phyloP scores from a whole-genome alignment of 2,113 vertebrate species.

The Syrrhaptes paradoxus region DNA sequence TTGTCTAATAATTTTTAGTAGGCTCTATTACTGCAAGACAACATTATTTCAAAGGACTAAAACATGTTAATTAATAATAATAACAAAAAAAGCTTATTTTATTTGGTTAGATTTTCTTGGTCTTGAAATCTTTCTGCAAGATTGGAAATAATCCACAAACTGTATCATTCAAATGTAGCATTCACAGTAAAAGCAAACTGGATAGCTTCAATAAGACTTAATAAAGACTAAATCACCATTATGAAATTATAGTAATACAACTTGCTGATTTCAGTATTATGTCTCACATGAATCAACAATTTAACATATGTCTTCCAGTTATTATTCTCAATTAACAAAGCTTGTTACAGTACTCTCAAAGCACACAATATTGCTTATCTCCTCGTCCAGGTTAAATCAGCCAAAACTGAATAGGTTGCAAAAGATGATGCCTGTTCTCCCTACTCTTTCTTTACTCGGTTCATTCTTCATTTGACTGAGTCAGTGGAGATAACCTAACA shows the following conservation, averaged over 20 bases:
- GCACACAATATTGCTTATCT: conserved; percentile 7
- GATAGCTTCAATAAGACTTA: neutral
- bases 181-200: neutral
- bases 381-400: conserved; percentile 11
- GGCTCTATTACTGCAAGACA: neutral
- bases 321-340: neutral
- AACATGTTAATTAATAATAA: neutral
- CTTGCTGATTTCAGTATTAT: neutral
- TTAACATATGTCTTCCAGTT: neutral
- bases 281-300: neutral
- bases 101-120: neutral
- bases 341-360: conserved; percentile 14
- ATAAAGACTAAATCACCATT: neutral
- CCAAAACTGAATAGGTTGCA: conserved; percentile 18
- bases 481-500: neutral
- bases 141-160: neutral
- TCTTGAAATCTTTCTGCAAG: neutral
- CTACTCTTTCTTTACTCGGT: neutral
- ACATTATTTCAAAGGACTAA: neutral
- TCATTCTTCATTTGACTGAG: conserved; percentile 8
- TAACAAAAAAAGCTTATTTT: neutral
- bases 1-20: neutral
- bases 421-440: conserved; percentile 2
- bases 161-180: neutral
- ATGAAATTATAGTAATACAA: neutral